Conservation (phyloP, 2,113 vertebrate genomes). For the Heliornis fulica region DNA sequence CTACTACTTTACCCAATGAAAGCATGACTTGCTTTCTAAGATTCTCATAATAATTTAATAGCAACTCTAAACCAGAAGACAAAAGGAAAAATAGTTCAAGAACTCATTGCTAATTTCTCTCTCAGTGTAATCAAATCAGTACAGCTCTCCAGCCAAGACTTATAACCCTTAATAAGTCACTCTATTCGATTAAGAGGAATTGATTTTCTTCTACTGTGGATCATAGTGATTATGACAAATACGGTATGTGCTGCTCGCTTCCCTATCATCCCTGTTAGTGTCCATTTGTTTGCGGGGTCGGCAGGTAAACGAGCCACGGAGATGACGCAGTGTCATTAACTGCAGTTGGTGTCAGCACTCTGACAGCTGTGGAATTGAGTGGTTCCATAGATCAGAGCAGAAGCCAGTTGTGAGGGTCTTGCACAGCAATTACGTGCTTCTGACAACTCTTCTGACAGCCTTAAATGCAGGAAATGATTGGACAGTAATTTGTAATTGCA, state of each 20-base stretch:
- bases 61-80: constrained; percentile 66
- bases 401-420: constrained; percentile 49
- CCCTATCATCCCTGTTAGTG: constrained; percentile 10
- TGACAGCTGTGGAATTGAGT: constrained; percentile 79
- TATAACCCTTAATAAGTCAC: constrained; percentile 88
- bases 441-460: constrained; percentile 11
- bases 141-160: constrained; percentile 75
- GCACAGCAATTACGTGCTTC: constrained; percentile 20
- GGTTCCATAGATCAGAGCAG: constrained; percentile 66
- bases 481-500: constrained; percentile 36
- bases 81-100: constrained; percentile 69
- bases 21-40: constrained; percentile 71
- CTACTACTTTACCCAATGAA: constrained; percentile 57
- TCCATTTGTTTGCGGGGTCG: constrained; percentile 68
- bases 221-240: constrained; percentile 89
- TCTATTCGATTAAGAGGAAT: constrained; percentile 87
- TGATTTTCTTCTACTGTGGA: constrained; percentile 78
- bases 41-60: constrained; percentile 70
- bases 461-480: constrained; percentile 14
- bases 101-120: constrained; percentile 77
- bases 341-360: constrained; percentile 79
- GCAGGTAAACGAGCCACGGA: constrained; percentile 69
- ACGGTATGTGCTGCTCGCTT: constrained; percentile 60
- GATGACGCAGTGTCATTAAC: constrained; percentile 77
- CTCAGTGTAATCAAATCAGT: constrained; percentile 79